Evolutionary conservation across 2,113 vertebrate species (phyloP).

Genomic region (Anolis carolinensis): DNA sequence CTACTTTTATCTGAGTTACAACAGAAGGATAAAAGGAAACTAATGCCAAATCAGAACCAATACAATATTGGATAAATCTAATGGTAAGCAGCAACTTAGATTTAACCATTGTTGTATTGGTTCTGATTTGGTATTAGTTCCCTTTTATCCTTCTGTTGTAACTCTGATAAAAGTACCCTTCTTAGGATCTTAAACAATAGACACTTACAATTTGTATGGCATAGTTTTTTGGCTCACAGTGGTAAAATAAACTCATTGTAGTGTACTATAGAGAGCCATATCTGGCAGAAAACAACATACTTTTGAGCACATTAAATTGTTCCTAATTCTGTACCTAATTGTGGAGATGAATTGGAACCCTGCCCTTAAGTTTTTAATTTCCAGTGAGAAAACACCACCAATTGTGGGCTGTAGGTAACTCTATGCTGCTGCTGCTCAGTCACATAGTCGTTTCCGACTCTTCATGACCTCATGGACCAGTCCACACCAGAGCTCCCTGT

Average conservation of each 20-base stretch:
- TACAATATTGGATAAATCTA: neutral
- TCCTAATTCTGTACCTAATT: too few species aligned
- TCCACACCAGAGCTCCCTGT: too few species aligned
- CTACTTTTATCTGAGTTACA: neutral
- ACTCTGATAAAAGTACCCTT: neutral
- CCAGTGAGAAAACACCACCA: too few species aligned
- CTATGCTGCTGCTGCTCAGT: too few species aligned
- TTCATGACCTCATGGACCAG: too few species aligned
- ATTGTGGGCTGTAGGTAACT: too few species aligned
- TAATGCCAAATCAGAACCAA: conserved; percentile 11
- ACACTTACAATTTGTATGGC: conserved; percentile 40
- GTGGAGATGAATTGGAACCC: too few species aligned
- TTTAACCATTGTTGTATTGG: too few species aligned
- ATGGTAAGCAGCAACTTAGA: neutral
- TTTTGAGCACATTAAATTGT: neutral
- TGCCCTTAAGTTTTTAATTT: too few species aligned
- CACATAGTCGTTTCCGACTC: too few species aligned
- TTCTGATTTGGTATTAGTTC: neutral
- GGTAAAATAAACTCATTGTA: neutral
- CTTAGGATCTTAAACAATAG: conserved; percentile 8
- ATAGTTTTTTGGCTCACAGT: conserved; percentile 27
- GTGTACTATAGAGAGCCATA: too few species aligned
- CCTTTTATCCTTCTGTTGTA: conserved; percentile 31
- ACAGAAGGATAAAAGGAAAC: conserved; percentile 25
- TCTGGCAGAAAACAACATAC: neutral